Base-by-base conservation (phyloP, 1,140 invertebrate genomes). In the Choristoneura fumiferana region DNA sequence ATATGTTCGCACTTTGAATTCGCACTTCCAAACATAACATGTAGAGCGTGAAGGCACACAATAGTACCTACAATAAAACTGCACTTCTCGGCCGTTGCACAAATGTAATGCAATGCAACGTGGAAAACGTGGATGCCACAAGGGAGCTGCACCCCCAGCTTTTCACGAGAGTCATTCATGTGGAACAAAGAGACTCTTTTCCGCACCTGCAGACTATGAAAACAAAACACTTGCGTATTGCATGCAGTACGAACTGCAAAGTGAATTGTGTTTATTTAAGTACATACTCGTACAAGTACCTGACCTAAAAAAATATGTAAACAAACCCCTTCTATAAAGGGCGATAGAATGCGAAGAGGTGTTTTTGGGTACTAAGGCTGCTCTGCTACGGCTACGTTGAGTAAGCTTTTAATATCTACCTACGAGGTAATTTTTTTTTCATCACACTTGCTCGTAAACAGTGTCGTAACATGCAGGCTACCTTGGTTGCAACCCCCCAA, bases 101-200 rank as follows among this genome's bases (percentile, higher is more conserved):
- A 54, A 63, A 63, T 60, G 65, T 58, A 63, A 58, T 53, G 65
- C 60, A 63, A 58, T 53, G 56, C 61, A 58, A 56, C 60, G 55
- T 58, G 22, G 22, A 29, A 29, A 29, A 29, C 22, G 6, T 29
- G 22, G 60, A 61, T 57, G 6, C 56, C 52, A 14, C 33, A 52
- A 45, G 52, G 58, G 57, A 29, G 18, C n/a, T 8, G 54, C 9
- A 33, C 34, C 57, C 38, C 58, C 9, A 37, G 34, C 57, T 40
- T 61, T 62, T 62, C 69, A 37, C 59, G 55, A 63, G 65, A 54
- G 65, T 63, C 58, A 69, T 69, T 74, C 69, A 67, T 34, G 36
- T 35, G 40, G 36, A 75, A 75, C 72, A 75, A 75, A 69, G 67
- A 58, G 22, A 49, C 53, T 45, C 64, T 43, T 57, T 62, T 62